phyloP scores from a whole-genome alignment of 2,113 vertebrate species.

The Pluvianellus socialis region DNA sequence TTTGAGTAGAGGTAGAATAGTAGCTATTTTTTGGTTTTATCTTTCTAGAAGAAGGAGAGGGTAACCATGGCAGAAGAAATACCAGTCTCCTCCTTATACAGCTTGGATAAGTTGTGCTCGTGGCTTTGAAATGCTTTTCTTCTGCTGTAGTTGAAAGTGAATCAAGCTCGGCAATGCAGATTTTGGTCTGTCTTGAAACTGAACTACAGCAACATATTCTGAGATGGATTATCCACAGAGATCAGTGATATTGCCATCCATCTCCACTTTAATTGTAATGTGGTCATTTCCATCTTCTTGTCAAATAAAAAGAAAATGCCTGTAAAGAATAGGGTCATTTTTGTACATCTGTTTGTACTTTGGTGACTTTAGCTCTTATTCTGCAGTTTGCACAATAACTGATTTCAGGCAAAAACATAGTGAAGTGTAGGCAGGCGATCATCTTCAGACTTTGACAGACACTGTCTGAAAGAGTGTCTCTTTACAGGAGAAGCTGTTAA shows the following conservation, averaged over 20 bases:
- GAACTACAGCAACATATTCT: not conserved
- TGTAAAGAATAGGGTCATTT: not conserved
- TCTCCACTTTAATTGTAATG: not conserved
- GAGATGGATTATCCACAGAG: not conserved
- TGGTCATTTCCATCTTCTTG: not conserved
- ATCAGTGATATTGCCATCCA: not conserved
- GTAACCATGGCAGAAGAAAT: not conserved
- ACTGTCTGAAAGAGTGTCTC: not conserved
- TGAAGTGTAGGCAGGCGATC: not conserved
- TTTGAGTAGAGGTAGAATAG: not conserved
- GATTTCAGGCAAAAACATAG: not conserved
- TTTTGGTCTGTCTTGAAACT: not conserved
- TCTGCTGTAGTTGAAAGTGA: not conserved
- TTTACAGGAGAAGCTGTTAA: not conserved
- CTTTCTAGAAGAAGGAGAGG: not conserved
- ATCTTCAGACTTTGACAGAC: not conserved
- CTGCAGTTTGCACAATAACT: not conserved
- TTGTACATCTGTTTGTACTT: not conserved
- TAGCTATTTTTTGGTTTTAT: not conserved
- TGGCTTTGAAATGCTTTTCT: conserved; percentile 10
- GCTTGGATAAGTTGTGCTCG: not conserved
- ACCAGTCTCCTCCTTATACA: not conserved
- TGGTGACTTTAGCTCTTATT: not conserved
- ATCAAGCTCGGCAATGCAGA: not conserved
- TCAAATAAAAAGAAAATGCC: not conserved